Evolutionary conservation across 2,797 vertebrate species (phyloP).

Genomic region (Pampus argenteus): DNA sequence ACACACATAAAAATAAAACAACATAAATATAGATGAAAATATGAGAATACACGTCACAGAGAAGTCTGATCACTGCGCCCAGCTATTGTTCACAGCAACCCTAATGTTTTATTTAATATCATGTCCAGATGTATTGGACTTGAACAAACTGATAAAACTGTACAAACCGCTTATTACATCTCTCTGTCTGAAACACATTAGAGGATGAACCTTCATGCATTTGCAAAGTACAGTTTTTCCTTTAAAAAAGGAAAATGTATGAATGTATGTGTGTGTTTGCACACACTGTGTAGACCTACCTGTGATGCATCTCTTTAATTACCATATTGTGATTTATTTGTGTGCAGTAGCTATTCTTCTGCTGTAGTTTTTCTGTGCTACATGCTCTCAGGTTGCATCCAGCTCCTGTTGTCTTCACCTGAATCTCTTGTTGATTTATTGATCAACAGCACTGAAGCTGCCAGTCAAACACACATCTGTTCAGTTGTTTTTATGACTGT

Average conservation of each 20-base stretch:
- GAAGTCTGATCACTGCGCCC: no score
- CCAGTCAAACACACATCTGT: background rate
- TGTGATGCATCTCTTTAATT: conserved; percentile 23
- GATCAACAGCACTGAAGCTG: conserved; percentile 11
- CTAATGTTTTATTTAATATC: no score
- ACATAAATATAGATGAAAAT: no score
- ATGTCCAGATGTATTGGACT: no score
- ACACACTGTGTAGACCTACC: background rate
- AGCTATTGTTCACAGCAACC: no score
- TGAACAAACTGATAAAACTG: no score
- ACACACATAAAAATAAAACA: no score
- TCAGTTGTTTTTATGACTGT: background rate
- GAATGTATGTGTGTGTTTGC: background rate
- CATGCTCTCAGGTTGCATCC: background rate
- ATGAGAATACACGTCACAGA: no score
- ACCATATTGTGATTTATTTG: conserved; percentile 31
- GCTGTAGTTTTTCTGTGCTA: background rate
- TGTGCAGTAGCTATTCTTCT: background rate
- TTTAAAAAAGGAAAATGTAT: background rate
- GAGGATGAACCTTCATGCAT: background rate
- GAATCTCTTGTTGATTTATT: conserved; percentile 21
- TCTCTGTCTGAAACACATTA: background rate
- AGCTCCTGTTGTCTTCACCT: background rate
- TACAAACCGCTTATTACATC: background rate
- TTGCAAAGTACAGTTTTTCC: background rate